phyloP scores from a whole-genome alignment of 2,888 invertebrate genomes.

The Leptopilina syphax region DNA sequence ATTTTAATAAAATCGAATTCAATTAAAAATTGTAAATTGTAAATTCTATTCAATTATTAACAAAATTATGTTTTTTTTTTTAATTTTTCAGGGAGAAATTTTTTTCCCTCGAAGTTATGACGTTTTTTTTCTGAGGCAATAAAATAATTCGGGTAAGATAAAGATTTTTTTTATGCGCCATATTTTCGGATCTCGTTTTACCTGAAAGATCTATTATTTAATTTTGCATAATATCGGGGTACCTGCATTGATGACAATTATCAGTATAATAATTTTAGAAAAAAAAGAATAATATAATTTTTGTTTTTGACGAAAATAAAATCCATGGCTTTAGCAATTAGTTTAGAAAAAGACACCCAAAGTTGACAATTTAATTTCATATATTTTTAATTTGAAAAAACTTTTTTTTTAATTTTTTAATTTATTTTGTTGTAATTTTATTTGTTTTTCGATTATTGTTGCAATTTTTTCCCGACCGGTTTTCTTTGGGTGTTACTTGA shows the following conservation, averaged over 20 bases:
- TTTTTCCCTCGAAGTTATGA: neutral
- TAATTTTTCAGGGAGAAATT: neutral
- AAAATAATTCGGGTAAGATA: neutral
- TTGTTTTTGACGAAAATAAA: conserved; percentile 6
- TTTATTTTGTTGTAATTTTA: neutral
- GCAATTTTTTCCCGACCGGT: neutral
- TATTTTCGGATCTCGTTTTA: conserved; percentile 30
- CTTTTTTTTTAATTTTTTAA: neutral
- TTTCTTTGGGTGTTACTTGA: conserved; percentile 8
- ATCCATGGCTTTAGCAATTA: conserved; percentile 27
- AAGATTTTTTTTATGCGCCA: conserved; percentile 14
- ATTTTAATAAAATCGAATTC: too few relatives aligned
- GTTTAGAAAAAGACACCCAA: conserved; percentile 1
- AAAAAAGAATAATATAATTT: conserved; percentile 16
- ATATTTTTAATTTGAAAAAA: neutral
- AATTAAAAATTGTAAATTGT: too few relatives aligned
- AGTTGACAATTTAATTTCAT: neutral
- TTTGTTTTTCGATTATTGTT: neutral
- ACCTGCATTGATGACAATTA: conserved; percentile 48
- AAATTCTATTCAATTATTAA: too few relatives aligned
- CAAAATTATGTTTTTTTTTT: too few relatives aligned
- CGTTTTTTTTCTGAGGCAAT: conserved; percentile 25
- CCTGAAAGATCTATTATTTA: conserved; percentile 28
- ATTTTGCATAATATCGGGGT: conserved; percentile 43
- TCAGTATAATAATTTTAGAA: conserved; percentile 34